Evolutionary conservation across 2,797 vertebrate genomes (phyloP).

Genomic region (Setipinna tenuifilis): DNA sequence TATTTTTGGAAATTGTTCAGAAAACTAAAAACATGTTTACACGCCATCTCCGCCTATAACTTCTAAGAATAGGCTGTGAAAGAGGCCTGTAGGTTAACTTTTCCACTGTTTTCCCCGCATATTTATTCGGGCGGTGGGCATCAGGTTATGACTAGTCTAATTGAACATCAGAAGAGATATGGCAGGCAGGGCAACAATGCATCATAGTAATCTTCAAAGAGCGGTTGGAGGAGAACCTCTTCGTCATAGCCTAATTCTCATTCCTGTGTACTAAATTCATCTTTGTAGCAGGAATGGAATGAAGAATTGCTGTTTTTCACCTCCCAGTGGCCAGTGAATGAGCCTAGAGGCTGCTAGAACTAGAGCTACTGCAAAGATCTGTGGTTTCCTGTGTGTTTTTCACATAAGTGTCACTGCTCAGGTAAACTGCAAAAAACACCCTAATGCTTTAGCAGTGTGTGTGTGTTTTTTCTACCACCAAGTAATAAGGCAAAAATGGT

Average conservation of each 20-base stretch:
- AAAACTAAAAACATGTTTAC: neutral
- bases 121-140: neutral
- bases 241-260: neutral
- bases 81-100: neutral
- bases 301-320: no score
- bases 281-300: neutral
- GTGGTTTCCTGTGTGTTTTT: no score
- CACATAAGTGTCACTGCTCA: no score
- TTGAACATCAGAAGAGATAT: neutral
- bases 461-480: no score
- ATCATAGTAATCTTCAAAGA: neutral
- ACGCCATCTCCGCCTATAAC: neutral
- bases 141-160: neutral
- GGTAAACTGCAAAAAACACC: no score
- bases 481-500: no score
- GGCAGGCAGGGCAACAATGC: neutral
- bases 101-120: neutral
- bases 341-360: no score
- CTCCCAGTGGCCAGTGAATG: no score
- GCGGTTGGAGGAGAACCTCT: neutral
- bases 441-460: no score
- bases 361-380: no score
- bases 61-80: neutral
- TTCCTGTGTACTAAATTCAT: neutral
- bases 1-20: neutral